Evolutionary conservation across 2,113 vertebrate genomes (phyloP), one percentile per base, ranked within the genome.

Genomic region (Crotalus tigris): DNA sequence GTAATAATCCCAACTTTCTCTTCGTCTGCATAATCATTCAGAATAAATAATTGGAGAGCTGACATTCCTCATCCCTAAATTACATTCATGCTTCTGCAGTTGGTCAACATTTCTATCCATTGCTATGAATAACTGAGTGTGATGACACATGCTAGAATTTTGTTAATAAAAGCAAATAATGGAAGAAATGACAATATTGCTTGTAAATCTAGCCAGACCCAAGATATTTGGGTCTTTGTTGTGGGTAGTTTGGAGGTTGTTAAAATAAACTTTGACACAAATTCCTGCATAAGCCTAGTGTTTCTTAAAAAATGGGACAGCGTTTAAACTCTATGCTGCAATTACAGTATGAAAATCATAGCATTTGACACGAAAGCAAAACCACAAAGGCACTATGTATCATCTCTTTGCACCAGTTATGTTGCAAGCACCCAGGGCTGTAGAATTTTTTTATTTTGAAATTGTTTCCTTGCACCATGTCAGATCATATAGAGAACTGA

Each of bases 61-160:
- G 91, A 85, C 33, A 93, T 89, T 46, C 59, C 90, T 57, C 91
- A 88, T 61, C 59, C 91, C 39, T 93, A 94, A 93, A 93, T 91
- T 95, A 94, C 94, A 91, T 91, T 95, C 94, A 93, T 91, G 95
- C 92, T 91, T 95, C 91, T 44, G 95, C 93, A 91, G 91, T 97
- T 94, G 95, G 96, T 98, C 97, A 97, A 81, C 96, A 97, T 97
- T 98, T 97, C 87, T 87, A 75, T 93, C 95, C 94, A 96, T 97
- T 96, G 93, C 95, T 93, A 94, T 97, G 98, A 98, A 94, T 97
- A 97, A 98, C 97, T 97, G 97, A 96, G 94, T 87, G 75, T 51
- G 75, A 90, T 95, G 96, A 97, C 97, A 95, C 93, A 92, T 57
- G 59, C 92, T 95, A 94, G 95, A 94, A 96, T 97, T 95, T 92